Evolutionary conservation across 2,797 vertebrate species (phyloP).

Genomic region (Mormyrus hasselquistii): DNA sequence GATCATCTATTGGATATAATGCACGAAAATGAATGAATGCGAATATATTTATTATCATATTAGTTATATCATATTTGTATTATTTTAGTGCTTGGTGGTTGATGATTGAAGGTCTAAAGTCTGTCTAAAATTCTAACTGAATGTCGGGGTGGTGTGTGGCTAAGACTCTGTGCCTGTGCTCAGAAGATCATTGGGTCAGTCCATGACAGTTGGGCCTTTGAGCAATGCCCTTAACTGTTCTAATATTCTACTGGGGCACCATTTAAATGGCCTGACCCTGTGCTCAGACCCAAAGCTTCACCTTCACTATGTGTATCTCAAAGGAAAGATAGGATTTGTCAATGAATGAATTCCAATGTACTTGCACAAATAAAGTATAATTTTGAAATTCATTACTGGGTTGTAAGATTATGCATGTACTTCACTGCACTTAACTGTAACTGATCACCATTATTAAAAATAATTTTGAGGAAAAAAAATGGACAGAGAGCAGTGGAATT

Average conservation of each 20-base stretch:
- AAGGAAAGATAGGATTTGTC: background rate
- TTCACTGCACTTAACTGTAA: background rate
- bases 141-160: background rate
- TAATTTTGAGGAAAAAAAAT: background rate
- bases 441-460: background rate
- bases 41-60: background rate
- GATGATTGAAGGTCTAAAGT: background rate
- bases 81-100: background rate
- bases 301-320: background rate
- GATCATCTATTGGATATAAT: background rate
- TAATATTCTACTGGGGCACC: background rate
- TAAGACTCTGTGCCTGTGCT: background rate
- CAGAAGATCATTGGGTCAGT: background rate
- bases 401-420: background rate
- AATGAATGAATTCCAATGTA: background rate
- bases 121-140: background rate
- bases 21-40: background rate
- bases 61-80: background rate
- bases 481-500: background rate
- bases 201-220: background rate
- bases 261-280: background rate
- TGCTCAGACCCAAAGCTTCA: background rate
- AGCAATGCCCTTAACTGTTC: background rate
- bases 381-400: background rate
- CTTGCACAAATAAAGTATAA: background rate